A percentile compares a stretch with the other conserved stretches of the same genome.
These are phyloP conservation scores for Chaetura pelagica DNA, from an alignment of 2,113 vertebrate species.

Conservation along the genomic window DNA sequence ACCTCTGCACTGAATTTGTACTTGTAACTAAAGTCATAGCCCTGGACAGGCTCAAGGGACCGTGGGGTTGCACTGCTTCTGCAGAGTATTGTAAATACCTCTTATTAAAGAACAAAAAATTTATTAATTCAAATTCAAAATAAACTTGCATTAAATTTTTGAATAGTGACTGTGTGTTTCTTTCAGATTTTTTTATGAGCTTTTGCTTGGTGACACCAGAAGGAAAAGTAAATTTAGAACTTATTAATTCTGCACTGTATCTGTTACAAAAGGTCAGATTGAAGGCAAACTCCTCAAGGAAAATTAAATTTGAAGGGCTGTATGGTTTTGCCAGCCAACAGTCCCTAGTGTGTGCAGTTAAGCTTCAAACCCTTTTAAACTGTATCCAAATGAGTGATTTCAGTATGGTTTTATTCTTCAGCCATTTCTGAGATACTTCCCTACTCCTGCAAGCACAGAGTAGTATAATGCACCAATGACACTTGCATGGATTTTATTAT, in stretches of 20 bases:
- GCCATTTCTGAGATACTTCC: neutral
- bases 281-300: neutral
- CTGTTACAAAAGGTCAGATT: neutral
- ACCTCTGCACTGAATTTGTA: neutral
- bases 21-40: neutral
- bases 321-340: neutral
- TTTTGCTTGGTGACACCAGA: neutral
- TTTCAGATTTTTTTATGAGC: neutral
- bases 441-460: neutral
- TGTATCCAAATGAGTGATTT: neutral
- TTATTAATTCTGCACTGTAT: neutral
- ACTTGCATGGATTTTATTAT: neutral
- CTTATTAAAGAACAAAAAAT: neutral
- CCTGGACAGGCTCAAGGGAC: neutral
- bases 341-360: neutral
- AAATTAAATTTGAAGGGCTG: neutral
- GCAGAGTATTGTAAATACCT: neutral
- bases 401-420: neutral
- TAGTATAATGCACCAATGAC: neutral
- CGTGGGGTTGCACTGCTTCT: neutral
- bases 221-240: neutral
- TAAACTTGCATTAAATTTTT: neutral
- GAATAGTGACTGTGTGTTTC: neutral
- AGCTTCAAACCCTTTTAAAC: neutral
- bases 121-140: neutral